Conservation (phyloP, 2,888 invertebrate genomes). For the Drosophila affinis region DNA sequence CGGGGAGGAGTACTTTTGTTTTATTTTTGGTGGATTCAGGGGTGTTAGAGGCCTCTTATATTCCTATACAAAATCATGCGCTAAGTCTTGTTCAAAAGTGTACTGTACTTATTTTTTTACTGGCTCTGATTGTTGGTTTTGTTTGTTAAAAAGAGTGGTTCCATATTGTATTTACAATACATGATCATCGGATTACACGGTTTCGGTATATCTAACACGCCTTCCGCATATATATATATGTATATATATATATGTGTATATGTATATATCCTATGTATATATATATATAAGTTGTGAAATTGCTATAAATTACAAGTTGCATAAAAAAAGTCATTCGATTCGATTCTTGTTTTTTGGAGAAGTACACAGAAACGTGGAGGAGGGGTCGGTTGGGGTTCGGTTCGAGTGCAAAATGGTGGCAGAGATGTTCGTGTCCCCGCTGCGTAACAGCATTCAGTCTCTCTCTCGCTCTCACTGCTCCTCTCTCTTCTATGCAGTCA, state of each 20-base stretch:
- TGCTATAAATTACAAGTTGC: conserved; percentile 47
- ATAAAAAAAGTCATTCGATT: conserved; percentile 44
- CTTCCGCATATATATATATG: conserved; percentile 25
- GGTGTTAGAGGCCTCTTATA: conserved; percentile 25
- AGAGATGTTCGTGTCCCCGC: no score
- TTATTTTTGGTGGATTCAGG: neutral
- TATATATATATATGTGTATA: conserved; percentile 19
- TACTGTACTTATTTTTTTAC: conserved; percentile 17
- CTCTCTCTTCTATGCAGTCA: neutral
- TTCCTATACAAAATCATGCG: conserved; percentile 45
- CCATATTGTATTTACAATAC: conserved; percentile 49
- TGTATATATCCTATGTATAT: conserved; percentile 26
- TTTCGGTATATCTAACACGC: conserved; percentile 21
- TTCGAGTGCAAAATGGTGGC: neutral
- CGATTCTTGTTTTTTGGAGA: conserved; percentile 20
- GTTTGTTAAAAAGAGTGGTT: conserved; percentile 31
- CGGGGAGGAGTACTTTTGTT: conserved; percentile 11
- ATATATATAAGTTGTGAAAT: conserved; percentile 40
- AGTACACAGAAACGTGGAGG: neutral
- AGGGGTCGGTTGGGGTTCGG: conserved; percentile 2
- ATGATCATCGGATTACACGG: conserved; percentile 34
- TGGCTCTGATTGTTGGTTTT: conserved; percentile 36
- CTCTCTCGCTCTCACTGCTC: no score
- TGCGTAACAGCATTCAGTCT: no score
- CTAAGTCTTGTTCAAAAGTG: conserved; percentile 61